Evolutionary conservation across 2,113 vertebrate genomes (phyloP).

Genomic region (Regulus satrapa): DNA sequence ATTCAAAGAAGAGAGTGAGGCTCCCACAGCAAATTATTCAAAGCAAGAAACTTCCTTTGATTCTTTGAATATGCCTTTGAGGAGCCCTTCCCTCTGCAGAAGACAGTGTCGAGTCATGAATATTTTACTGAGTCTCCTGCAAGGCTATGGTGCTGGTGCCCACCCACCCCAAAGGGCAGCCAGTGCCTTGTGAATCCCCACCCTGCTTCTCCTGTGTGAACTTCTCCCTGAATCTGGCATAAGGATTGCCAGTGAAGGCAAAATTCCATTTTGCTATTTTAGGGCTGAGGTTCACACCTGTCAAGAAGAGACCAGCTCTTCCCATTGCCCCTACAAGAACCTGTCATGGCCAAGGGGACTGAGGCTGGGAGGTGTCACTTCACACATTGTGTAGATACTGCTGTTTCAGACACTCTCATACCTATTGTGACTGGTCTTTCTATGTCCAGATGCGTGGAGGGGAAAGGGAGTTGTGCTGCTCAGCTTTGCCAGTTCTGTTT

Average conservation of each 20-base stretch:
- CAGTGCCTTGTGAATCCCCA: background rate
- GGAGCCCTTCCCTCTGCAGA: background rate
- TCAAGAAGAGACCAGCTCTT: background rate
- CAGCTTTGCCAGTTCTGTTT: background rate
- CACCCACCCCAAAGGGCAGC: background rate
- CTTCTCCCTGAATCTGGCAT: background rate
- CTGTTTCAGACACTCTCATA: background rate
- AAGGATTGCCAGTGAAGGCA: background rate
- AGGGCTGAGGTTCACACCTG: background rate
- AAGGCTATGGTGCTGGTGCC: background rate
- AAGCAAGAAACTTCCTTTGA: background rate
- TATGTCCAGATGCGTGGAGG: background rate
- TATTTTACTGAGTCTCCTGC: background rate
- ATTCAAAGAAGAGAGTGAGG: background rate
- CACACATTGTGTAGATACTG: background rate
- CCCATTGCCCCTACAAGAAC: background rate
- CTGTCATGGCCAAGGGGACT: background rate
- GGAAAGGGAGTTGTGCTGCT: background rate
- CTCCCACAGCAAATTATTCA: background rate
- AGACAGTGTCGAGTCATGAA: background rate
- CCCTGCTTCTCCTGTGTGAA: rapidly evolving
- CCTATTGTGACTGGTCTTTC: rapidly evolving
- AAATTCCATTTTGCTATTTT: background rate
- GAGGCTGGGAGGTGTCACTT: background rate
- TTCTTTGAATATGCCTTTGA: background rate